These are phyloP conservation scores for Thamnaconus septentrionalis DNA, from an alignment of 2,113 vertebrate genomes.

Conservation along the genomic window DNA sequence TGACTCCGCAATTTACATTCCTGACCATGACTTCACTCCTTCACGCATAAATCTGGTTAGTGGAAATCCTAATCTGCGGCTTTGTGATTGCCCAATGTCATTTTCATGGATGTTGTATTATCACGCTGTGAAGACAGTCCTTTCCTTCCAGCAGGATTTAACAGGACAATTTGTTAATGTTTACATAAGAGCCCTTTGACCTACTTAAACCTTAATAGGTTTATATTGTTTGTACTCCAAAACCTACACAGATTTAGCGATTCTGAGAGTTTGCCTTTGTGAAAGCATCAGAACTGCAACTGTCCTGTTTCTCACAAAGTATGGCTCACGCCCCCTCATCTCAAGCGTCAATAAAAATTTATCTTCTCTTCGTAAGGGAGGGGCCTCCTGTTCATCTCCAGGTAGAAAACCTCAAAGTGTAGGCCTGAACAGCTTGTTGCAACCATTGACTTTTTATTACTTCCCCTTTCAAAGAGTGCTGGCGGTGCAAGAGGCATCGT, in stretches of 20 bases:
- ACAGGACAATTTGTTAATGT: slow-evolving; percentile 36
- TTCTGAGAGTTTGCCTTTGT: neutral
- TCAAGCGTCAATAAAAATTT: slow-evolving; percentile 68
- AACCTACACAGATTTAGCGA: slow-evolving; percentile 11
- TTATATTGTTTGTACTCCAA: slow-evolving; percentile 18
- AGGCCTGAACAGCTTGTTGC: slow-evolving; percentile 73
- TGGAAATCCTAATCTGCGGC: slow-evolving; percentile 57
- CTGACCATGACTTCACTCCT: slow-evolving; percentile 63
- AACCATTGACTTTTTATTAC: slow-evolving; percentile 78
- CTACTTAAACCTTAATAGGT: slow-evolving; percentile 42
- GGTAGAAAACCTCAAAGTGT: slow-evolving; percentile 75
- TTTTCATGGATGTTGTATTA: slow-evolving; percentile 44
- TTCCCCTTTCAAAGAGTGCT: slow-evolving; percentile 71
- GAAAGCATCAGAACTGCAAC: slow-evolving; percentile 16
- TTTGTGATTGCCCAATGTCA: slow-evolving; percentile 56
- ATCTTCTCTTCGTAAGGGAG: slow-evolving; percentile 66
- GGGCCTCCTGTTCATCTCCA: slow-evolving; percentile 79
- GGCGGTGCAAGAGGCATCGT: slow-evolving; percentile 64
- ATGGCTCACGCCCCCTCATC: slow-evolving; percentile 56
- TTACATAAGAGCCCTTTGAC: slow-evolving; percentile 40
- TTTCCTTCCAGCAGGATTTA: slow-evolving; percentile 41
- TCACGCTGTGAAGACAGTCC: slow-evolving; percentile 17
- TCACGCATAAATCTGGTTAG: slow-evolving; percentile 60
- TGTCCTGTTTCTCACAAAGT: slow-evolving; percentile 60
- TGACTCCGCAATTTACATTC: slow-evolving; percentile 67